Conservation (phyloP, 2,888 invertebrate species). For the Napeogenes inachia region DNA sequence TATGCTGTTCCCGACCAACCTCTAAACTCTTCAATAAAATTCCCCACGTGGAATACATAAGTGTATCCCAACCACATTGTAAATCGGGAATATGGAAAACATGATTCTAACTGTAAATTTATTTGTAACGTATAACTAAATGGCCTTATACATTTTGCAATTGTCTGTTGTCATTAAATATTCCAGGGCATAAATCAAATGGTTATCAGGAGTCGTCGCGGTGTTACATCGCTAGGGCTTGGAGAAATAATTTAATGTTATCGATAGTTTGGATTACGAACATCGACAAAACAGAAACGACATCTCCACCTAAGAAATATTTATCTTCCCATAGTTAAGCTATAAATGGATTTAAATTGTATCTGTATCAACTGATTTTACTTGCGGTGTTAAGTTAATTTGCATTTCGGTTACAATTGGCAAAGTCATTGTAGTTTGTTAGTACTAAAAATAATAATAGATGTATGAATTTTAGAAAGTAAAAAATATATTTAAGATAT, state of each 20-base stretch:
- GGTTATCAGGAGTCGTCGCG: conserved; percentile 63
- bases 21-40: conserved; percentile 31
- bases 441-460: neutral
- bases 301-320: conserved; percentile 34
- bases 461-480: no score
- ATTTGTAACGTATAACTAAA: conserved; percentile 64
- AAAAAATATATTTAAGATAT: no score
- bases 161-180: conserved; percentile 74
- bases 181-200: conserved; percentile 72
- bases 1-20: conserved; percentile 28
- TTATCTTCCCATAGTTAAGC: conserved; percentile 31
- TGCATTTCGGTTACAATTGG: conserved; percentile 21
- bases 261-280: conserved; percentile 52
- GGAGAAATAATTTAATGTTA: conserved; percentile 67
- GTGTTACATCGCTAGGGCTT: conserved; percentile 61
- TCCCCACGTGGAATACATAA: conserved; percentile 56
- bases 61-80: conserved; percentile 49
- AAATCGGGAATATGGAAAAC: conserved; percentile 59
- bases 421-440: neutral
- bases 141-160: conserved; percentile 71
- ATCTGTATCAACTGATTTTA: conserved; percentile 19
- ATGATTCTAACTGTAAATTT: conserved; percentile 65
- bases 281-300: conserved; percentile 40
- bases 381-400: conserved; percentile 23
- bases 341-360: conserved; percentile 29